Evolutionary conservation across 2,888 invertebrate species (phyloP).

Genomic region (Meandrusa payeni): DNA sequence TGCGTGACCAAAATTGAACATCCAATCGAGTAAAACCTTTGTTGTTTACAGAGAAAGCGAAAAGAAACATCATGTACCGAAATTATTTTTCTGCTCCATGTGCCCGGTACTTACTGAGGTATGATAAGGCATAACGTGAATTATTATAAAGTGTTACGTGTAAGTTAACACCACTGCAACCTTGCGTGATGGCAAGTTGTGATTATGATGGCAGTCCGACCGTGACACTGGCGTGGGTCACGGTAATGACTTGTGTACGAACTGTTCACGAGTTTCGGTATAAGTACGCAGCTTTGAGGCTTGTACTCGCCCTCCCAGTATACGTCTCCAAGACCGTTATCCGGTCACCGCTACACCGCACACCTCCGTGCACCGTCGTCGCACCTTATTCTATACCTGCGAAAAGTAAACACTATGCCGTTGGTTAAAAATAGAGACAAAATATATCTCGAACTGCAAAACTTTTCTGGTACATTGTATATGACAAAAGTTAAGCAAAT

Average conservation of each 20-base stretch:
- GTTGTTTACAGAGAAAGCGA: too few species aligned
- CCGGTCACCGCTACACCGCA: slow-evolving; percentile 66
- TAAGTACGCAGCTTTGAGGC: slow-evolving; percentile 40
- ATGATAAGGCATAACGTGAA: slow-evolving; percentile 36
- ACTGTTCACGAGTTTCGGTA: slow-evolving; percentile 40
- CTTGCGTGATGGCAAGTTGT: slow-evolving; percentile 62
- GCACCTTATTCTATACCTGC: slow-evolving; percentile 47
- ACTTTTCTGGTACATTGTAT: too few species aligned
- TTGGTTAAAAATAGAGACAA: not conserved
- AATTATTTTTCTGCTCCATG: too few species aligned
- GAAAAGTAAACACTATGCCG: slow-evolving; percentile 29
- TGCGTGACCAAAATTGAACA: too few species aligned
- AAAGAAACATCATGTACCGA: too few species aligned
- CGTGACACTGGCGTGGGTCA: slow-evolving; percentile 72
- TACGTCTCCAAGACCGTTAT: slow-evolving; percentile 66
- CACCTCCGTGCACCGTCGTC: slow-evolving; percentile 32
- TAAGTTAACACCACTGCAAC: slow-evolving; percentile 61
- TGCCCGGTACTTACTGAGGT: slow-evolving; percentile 22
- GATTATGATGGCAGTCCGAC: slow-evolving; percentile 62
- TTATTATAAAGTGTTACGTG: slow-evolving; percentile 54
- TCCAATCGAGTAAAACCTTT: too few species aligned
- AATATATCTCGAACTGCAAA: not conserved
- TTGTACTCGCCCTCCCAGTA: slow-evolving; percentile 47
- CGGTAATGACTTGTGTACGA: slow-evolving; percentile 48
- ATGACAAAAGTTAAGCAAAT: too few species aligned